Conservation (phyloP, 2,113 vertebrate genomes). For the Psilopsiagon aymara region DNA sequence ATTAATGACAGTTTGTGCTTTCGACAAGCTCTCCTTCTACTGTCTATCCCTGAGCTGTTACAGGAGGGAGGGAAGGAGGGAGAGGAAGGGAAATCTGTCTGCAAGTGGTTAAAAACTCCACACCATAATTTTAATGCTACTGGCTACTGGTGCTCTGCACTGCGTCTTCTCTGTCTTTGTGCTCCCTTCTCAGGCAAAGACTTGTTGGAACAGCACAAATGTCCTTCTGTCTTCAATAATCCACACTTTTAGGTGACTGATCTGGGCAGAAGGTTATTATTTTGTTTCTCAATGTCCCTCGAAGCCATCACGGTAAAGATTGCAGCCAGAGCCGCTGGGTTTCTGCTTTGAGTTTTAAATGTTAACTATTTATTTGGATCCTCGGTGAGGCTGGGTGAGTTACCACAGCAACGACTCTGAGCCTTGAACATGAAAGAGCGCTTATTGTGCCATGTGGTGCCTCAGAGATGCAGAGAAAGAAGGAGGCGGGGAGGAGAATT, state of each 20-base stretch:
- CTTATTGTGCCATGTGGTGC: conserved; percentile 58
- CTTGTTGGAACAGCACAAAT: conserved; percentile 27
- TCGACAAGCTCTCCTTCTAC: background rate
- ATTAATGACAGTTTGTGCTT: conserved; percentile 45
- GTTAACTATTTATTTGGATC: conserved; percentile 64
- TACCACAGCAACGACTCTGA: conserved; percentile 73
- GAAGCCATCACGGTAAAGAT: conserved; percentile 23
- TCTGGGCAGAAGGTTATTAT: conserved; percentile 42
- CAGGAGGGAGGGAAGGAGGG: background rate
- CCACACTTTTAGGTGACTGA: conserved; percentile 31
- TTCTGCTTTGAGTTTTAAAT: background rate
- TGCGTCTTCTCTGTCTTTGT: conserved; percentile 35
- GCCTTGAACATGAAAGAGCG: conserved; percentile 61
- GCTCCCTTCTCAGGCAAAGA: background rate
- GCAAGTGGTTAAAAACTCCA: background rate
- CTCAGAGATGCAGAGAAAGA: conserved; percentile 60
- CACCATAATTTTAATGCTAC: background rate
- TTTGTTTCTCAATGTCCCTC: conserved; percentile 47
- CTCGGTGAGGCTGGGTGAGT: conserved; percentile 50
- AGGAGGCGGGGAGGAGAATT: conserved; percentile 63
- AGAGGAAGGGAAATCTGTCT: background rate
- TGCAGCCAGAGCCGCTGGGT: conserved; percentile 4
- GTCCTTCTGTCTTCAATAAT: conserved; percentile 32
- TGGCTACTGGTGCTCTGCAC: conserved; percentile 37
- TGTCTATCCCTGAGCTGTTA: background rate